Conservation (phyloP, 2,797 vertebrate species). For the Spondyliosoma cantharus region DNA sequence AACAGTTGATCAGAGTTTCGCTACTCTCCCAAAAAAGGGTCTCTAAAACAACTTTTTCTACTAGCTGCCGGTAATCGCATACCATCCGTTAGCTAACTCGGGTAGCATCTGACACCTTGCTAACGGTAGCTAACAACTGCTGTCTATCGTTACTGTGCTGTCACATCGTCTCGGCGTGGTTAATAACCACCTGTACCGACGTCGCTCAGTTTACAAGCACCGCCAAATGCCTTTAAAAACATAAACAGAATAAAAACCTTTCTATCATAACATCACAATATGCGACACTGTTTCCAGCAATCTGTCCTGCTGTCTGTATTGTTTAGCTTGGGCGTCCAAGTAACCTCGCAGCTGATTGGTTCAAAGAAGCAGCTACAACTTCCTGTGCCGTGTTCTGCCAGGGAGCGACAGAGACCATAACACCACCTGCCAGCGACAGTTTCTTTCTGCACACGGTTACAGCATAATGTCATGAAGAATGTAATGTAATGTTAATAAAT, state of each 20-base stretch:
- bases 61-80: conserved; percentile 26
- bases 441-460: not conserved
- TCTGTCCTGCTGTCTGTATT: conserved; percentile 48
- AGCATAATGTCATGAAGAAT: not conserved
- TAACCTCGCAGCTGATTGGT: conserved; percentile 73
- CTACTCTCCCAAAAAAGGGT: not conserved
- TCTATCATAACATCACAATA: conserved; percentile 4
- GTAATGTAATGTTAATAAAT: not conserved
- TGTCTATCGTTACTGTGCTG: conserved; percentile 12
- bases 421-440: not conserved
- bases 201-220: not conserved
- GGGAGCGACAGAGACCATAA: not conserved
- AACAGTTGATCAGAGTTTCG: not conserved
- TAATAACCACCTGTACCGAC: not conserved
- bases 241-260: not conserved
- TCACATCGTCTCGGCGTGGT: conserved; percentile 17
- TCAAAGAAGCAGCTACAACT: conserved; percentile 22
- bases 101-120: conserved; percentile 56
- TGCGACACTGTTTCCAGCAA: not conserved
- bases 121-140: conserved; percentile 53
- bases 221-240: not conserved
- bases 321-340: conserved; percentile 57
- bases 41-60: conserved; percentile 32
- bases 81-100: conserved; percentile 44
- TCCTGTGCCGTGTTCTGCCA: conserved; percentile 39